Percentiles rank a stretch among this genome's conserved stretches.
Evolutionary conservation across 2,113 vertebrate species (phyloP).

Genomic region (Lanius collurio): DNA sequence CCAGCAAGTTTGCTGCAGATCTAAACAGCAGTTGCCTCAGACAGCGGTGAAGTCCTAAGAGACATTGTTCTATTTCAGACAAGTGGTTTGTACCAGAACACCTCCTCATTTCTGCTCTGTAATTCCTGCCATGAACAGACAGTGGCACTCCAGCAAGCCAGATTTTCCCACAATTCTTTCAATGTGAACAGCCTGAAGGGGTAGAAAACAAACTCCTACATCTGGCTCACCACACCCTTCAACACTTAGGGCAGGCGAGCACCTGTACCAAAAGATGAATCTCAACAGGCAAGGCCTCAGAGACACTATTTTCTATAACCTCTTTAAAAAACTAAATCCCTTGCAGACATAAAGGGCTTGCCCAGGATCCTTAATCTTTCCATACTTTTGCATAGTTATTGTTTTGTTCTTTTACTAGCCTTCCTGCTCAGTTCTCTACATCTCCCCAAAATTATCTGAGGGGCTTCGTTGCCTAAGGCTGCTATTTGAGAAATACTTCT

Average conservation of each 20-base stretch:
- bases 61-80: background rate
- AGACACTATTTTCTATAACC: background rate
- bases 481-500: background rate
- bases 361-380: background rate
- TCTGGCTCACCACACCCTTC: background rate
- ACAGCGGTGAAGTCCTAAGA: background rate
- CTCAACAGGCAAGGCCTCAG: background rate
- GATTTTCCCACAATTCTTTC: background rate
- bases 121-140: background rate
- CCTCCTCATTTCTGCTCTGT: background rate
- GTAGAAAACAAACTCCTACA: background rate
- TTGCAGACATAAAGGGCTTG: background rate
- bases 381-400: background rate
- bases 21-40: background rate
- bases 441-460: background rate
- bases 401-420: background rate
- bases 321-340: background rate
- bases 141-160: background rate
- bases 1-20: background rate
- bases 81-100: background rate
- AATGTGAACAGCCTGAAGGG: background rate
- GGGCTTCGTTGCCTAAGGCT: background rate
- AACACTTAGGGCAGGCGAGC: background rate
- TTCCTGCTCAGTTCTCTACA: background rate
- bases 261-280: background rate